Base-by-base conservation (phyloP, 2,113 vertebrate species). In the Aspidoscelis tigris region DNA sequence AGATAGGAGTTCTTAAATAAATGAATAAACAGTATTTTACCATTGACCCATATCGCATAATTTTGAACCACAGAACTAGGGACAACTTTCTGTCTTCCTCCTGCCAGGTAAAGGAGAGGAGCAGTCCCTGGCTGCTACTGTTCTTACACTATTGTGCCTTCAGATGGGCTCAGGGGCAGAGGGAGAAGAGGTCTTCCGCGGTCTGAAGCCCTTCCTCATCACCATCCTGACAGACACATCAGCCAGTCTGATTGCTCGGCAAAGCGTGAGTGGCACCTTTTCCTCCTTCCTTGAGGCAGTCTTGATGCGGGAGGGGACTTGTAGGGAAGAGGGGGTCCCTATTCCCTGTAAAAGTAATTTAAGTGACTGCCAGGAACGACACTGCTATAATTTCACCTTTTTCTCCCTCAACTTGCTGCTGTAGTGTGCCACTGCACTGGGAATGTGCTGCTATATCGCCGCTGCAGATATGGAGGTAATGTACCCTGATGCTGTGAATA, bases 401-500 rank as follows among this genome's bases (percentile, higher is more conserved):
- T 16, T 55, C 41, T 18, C 33, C 21, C 0, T 2, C 2, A 91
- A 50, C 18, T 33, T 33, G 33, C 93, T 75, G 92, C 26, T 1
- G 76, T 93, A 99, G 99, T 99, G 98, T 78, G 98, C 98, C 82
- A 95, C 92, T 0, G 96, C 98, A 74, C 91, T 99, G 84, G 98
- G 98, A 53, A 91, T 98, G 96, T 98, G 98, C 95, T 99, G 98
- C 89, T 99, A 98, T 2, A 95, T 99, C 20, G 98, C 98, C 64
- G 96, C 97, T 58, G 96, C 97, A 16, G 97, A 98, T 1, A 92
- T 97, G 55, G 97, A 99, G 97, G 98, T 99, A 93, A 96, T 89
- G 65, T 39, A n/a, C 4, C 9, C 9, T 7, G 12, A 16, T 9
- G 65, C 20, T 72, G 64, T 64, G 33, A n/a, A n/a, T 11, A 14